phyloP scores from a whole-genome alignment of 2,888 invertebrate genomes.

The Psylliodes chrysocephalus region DNA sequence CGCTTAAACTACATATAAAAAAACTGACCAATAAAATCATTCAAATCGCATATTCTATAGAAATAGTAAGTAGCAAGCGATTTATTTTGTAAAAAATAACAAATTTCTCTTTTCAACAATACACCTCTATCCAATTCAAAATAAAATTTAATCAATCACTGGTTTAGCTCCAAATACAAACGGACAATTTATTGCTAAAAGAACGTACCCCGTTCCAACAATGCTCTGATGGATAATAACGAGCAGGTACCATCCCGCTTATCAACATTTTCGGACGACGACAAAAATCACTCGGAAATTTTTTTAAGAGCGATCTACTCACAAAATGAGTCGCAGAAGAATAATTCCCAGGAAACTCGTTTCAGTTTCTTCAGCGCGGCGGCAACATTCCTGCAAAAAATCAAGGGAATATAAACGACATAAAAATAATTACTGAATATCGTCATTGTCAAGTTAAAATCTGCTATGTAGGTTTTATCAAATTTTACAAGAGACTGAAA shows the following conservation, averaged over 20 bases:
- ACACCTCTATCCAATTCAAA: too few species aligned
- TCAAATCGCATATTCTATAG: too few species aligned
- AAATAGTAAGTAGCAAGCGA: too few species aligned
- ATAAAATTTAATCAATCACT: too few species aligned
- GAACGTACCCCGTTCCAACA: conserved; percentile 23
- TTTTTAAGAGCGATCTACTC: conserved; percentile 51
- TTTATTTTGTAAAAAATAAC: too few species aligned
- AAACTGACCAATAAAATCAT: too few species aligned
- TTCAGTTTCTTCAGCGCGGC: conserved; percentile 55
- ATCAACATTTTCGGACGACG: conserved; percentile 50
- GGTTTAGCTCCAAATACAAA: background rate
- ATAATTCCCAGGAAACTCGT: conserved; percentile 40
- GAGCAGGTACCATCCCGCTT: conserved; percentile 58
- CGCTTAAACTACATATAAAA: too few species aligned
- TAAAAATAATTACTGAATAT: too few species aligned
- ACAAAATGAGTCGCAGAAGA: conserved; percentile 49
- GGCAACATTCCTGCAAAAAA: conserved; percentile 56
- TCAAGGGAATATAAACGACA: background rate
- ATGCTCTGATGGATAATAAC: conserved; percentile 25
- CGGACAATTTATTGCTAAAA: conserved; percentile 43
- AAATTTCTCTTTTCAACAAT: too few species aligned
- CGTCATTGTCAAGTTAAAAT: too few species aligned
- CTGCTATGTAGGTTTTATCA: too few species aligned
- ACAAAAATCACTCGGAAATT: conserved; percentile 47
- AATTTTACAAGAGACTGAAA: too few species aligned